A percentile compares a stretch with the other conserved stretches of the same genome.
These are phyloP conservation scores for Rhinogobio ventralis DNA, from an alignment of 2,797 vertebrate genomes.

Conservation along the genomic window DNA sequence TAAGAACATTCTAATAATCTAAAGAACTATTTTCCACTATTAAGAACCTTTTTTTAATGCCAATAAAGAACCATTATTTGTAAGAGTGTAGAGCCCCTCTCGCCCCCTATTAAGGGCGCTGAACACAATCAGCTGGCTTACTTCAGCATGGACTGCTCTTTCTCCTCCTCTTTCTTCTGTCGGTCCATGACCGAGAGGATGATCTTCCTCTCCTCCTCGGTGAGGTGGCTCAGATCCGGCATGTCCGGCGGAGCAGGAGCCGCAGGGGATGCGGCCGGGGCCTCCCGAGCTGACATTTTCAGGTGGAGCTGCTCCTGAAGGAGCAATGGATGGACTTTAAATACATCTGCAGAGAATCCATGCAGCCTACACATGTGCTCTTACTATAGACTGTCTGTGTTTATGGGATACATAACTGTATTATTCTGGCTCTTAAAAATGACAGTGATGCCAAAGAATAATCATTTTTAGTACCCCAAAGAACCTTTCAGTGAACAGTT, in stretches of 20 bases:
- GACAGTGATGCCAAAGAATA: neutral
- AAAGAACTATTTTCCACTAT: neutral
- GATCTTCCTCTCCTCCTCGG: constrained; percentile 92
- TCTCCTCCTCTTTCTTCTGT: constrained; percentile 93
- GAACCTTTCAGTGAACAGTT: neutral
- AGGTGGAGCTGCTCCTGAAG: constrained; percentile 48
- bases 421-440: neutral
- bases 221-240: constrained; percentile 95
- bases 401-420: neutral
- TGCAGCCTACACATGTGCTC: neutral
- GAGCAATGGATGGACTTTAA: neutral
- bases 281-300: constrained; percentile 88
- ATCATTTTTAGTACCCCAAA: too few relatives aligned
- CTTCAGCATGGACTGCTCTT: constrained; percentile 93
- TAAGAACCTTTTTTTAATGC: neutral
- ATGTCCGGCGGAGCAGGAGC: constrained; percentile 76
- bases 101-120: neutral
- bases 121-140: constrained; percentile 72
- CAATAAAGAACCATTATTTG: neutral
- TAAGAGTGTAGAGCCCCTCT: neutral
- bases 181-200: constrained; percentile 93
- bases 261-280: constrained; percentile 73
- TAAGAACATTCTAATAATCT: neutral
- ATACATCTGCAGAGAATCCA: neutral
- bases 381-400: neutral